Percentiles rank a stretch among this genome's conserved stretches.
These are phyloP conservation scores for Vulpes lagopus DNA, from an alignment of 2,113 vertebrate species.

Conservation along the genomic window DNA sequence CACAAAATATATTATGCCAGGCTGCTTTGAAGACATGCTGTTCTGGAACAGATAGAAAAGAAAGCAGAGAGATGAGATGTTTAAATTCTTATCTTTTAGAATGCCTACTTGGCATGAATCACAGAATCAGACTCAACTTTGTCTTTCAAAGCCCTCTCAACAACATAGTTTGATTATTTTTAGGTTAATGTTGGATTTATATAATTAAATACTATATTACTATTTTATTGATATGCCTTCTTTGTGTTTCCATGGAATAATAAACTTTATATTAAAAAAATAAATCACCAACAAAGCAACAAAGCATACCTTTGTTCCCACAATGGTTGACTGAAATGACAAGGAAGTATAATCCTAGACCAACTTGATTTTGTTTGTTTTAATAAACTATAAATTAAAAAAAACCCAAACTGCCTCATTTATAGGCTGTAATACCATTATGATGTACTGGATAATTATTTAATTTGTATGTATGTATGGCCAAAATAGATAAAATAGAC, in stretches of 20 bases:
- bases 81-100: not conserved
- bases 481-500: not conserved
- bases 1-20: not conserved
- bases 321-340: not conserved
- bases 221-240: not conserved
- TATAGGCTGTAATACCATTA: not conserved
- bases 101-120: not conserved
- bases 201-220: not conserved
- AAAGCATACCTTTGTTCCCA: not conserved
- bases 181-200: not conserved
- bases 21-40: not conserved
- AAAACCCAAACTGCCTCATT: not conserved
- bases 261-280: not conserved
- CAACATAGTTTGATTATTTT: not conserved
- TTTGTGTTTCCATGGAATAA: slow-evolving; percentile 8
- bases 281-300: not conserved
- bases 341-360: not conserved
- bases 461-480: not conserved
- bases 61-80: not conserved
- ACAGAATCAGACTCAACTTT: not conserved
- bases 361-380: not conserved
- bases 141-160: not conserved
- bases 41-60: not conserved
- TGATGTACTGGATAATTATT: not conserved
- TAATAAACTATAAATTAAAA: not conserved